Percentiles rank a stretch among this genome's conserved stretches.
Conservation (phyloP, 2,797 vertebrate genomes). For the Pristis pectinata region DNA sequence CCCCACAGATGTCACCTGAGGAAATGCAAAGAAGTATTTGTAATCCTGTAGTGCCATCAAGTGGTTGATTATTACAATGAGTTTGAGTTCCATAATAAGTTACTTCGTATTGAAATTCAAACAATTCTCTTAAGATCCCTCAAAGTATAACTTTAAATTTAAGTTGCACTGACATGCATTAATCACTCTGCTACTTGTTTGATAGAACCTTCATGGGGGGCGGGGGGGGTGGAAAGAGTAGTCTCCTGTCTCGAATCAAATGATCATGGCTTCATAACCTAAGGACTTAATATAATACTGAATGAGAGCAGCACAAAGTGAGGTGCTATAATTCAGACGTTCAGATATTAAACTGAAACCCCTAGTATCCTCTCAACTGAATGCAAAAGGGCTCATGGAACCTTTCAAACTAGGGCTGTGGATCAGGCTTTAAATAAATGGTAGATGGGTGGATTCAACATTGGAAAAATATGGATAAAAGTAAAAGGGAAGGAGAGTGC, state of each 20-base stretch:
- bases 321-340: not conserved
- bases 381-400: not conserved
- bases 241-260: not conserved
- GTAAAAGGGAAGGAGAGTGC: too few species aligned
- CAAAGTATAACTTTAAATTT: not conserved
- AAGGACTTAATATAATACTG: not conserved
- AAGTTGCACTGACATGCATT: not conserved
- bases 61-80: not conserved
- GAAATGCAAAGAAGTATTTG: not conserved
- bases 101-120: not conserved
- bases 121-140: not conserved
- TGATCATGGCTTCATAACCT: not conserved
- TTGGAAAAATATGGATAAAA: too few species aligned
- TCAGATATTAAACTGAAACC: not conserved
- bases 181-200: not conserved
- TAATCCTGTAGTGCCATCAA: conserved; percentile 26
- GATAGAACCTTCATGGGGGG: not conserved
- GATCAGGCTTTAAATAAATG: too few species aligned
- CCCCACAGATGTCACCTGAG: not conserved
- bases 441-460: too few species aligned
- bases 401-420: too few species aligned
- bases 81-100: not conserved
- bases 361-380: not conserved
- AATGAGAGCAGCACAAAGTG: not conserved
- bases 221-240: too few species aligned